A percentile compares a stretch with the other conserved stretches of the same genome.
These are phyloP conservation scores for Camptogramma bilineatum DNA, from an alignment of 2,888 invertebrate genomes.

Conservation along the genomic window DNA sequence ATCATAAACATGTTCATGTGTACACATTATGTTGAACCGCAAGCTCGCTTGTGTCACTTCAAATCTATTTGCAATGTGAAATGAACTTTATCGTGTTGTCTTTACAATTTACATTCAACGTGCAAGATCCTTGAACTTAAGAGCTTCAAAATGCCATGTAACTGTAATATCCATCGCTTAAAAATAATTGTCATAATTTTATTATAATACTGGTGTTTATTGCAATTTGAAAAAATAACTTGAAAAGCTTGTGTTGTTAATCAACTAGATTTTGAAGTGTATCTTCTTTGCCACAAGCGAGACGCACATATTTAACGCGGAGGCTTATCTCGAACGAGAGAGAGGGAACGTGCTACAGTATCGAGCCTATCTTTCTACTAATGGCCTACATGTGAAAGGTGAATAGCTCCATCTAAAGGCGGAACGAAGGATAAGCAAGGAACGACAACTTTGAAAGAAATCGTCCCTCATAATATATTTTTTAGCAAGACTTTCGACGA, in stretches of 20 bases:
- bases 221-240: background rate
- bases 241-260: background rate
- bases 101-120: background rate
- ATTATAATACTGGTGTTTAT: background rate
- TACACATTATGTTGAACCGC: slow-evolving; percentile 59
- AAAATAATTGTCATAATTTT: background rate
- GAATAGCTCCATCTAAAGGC: slow-evolving; percentile 71
- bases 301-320: slow-evolving; percentile 74
- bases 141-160: no score
- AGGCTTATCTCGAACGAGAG: slow-evolving; percentile 71
- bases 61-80: slow-evolving; percentile 28
- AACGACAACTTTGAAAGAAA: background rate
- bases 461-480: slow-evolving; percentile 6
- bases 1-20: slow-evolving; percentile 52
- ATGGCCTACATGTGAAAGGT: slow-evolving; percentile 80
- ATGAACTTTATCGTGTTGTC: background rate
- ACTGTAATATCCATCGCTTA: background rate
- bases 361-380: slow-evolving; percentile 79
- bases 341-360: slow-evolving; percentile 69
- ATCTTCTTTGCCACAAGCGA: slow-evolving; percentile 53
- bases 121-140: background rate
- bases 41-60: slow-evolving; percentile 1
- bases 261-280: background rate
- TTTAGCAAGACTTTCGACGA: background rate
- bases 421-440: slow-evolving; percentile 61